Percentiles rank a stretch among this genome's conserved stretches.
Evolutionary conservation across 2,113 vertebrate species (phyloP).

Genomic region (Gymnobelideus leadbeateri): DNA sequence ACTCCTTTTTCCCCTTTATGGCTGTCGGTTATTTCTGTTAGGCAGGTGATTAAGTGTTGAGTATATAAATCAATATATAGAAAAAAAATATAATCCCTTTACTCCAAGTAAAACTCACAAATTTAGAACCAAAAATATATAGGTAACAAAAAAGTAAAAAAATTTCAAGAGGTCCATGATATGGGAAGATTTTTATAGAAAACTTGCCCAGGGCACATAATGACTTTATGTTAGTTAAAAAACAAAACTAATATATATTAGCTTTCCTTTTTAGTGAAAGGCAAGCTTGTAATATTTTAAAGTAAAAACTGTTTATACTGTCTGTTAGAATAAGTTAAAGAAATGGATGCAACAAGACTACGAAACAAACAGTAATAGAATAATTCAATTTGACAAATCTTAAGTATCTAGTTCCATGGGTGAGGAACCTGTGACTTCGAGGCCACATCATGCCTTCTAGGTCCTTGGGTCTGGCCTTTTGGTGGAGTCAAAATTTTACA

Average conservation of each 20-base stretch:
- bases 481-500: too few species aligned
- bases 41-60: constrained; percentile 24
- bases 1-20: neutral
- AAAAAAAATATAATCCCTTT: neutral
- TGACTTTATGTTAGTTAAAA: constrained; percentile 15
- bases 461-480: too few species aligned
- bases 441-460: too few species aligned
- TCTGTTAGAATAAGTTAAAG: neutral
- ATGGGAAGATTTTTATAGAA: constrained; percentile 26
- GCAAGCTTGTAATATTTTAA: neutral
- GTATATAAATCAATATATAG: constrained; percentile 37
- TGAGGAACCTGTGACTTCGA: too few species aligned
- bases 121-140: constrained; percentile 49
- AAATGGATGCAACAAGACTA: neutral
- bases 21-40: constrained; percentile 39
- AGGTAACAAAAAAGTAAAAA: constrained; percentile 32
- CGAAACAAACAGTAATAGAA: neutral
- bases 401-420: neutral
- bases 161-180: constrained; percentile 45
- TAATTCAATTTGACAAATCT: neutral
- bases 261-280: neutral
- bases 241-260: neutral
- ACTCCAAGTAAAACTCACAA: constrained; percentile 27
- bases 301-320: neutral
- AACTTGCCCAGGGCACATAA: constrained; percentile 26